Base-by-base conservation (phyloP, 2,113 vertebrate species). In the Tauraco erythrolophus region DNA sequence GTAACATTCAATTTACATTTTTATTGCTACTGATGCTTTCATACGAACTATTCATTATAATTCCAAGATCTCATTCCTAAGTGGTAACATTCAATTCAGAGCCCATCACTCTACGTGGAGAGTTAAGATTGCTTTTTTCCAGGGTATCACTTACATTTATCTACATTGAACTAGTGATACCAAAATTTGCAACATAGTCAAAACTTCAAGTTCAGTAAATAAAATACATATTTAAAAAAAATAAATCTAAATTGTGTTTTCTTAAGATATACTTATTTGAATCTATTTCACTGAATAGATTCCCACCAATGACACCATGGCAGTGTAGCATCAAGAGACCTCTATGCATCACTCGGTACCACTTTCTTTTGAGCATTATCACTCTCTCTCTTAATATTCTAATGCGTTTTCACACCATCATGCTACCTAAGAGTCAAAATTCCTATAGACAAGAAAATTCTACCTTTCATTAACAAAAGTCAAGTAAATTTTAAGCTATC, bases 1-100 rank as follows among this genome's bases (percentile, higher is more conserved):
- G 72, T 93, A 96, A 89, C 72, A 96, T 96, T 95, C 81, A 84
- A 95, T 96, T 96, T 93, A 89, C 86, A 84, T 96, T 95, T 97
- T 96, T 94, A 96, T 96, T 92, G 91, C 87, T 94, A 68, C 64
- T 89, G 84, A 79, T 94, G 84, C 87, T 96, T 96, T 94, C 69
- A 39, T 58, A 93, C 24, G 39, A 92, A 84, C 87, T 71, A 91
- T 78, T 91, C 74, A 95, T 94, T 92, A 75, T 71, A 92, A 94
- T 92, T 84, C 84, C 83, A 88, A 87, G 60, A 95, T 84, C 80
- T 89, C 80, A 77, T 89, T 94, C 76, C 84, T 95, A 82, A 81
- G 24, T 93, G 84, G 69, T 81, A 91, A 56, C 4, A 0, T 87
- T 75, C 41, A 89, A 68, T 89, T 92, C 93, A 82, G 72, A 95